phyloP scores from a whole-genome alignment of 1,140 invertebrate species.

The Heliconius eleuchia region DNA sequence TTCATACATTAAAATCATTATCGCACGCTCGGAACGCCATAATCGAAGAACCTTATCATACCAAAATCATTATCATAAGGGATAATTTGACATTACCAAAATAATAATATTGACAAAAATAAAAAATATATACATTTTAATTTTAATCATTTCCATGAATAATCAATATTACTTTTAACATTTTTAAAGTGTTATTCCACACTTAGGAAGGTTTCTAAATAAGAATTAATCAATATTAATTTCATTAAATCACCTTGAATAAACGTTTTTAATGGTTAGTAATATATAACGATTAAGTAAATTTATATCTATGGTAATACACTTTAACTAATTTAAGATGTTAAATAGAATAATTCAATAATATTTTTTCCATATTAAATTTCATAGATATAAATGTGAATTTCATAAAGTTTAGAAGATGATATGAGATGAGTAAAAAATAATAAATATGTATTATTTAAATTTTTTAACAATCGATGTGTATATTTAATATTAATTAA shows the following conservation, averaged over 20 bases:
- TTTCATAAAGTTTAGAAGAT: not conserved
- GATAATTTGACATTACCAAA: not conserved
- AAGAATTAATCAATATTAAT: not conserved
- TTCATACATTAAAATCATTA: not conserved
- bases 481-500: conserved; percentile 36
- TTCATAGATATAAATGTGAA: conserved; percentile 5
- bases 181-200: too few species aligned
- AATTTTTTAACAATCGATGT: conserved; percentile 33
- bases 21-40: too few species aligned
- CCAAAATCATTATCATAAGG: too few species aligned
- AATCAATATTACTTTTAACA: not conserved
- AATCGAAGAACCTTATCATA: too few species aligned
- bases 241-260: not conserved
- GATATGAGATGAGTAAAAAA: not conserved
- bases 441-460: conserved; percentile 18
- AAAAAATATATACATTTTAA: not conserved
- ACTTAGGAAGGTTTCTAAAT: too few species aligned
- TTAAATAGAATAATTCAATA: not conserved
- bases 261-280: not conserved
- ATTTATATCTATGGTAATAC: conserved; percentile 24
- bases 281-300: not conserved
- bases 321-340: conserved; percentile 12
- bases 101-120: not conserved
- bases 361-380: not conserved
- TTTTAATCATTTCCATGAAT: not conserved